Percentiles rank a stretch among this genome's conserved stretches.
These are phyloP conservation scores for Morone chrysops DNA, from an alignment of 2,113 vertebrate species.

Conservation along the genomic window DNA sequence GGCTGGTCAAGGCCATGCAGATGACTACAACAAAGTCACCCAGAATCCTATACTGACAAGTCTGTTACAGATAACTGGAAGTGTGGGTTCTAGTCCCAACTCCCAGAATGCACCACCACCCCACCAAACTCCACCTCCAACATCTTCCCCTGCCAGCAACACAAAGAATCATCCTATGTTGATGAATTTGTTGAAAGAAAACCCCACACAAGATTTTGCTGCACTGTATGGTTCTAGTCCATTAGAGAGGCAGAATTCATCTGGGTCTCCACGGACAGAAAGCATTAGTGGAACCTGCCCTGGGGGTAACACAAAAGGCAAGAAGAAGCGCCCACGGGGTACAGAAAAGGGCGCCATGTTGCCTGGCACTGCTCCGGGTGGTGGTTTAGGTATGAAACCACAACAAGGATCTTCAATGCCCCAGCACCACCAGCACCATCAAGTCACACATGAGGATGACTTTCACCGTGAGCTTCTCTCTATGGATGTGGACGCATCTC, in stretches of 20 bases:
- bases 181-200: conserved; percentile 99
- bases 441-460: conserved; percentile 94
- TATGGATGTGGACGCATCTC: conserved; percentile 96
- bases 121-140: conserved; percentile 95
- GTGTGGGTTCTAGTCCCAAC: conserved; percentile 94
- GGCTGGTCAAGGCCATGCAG: conserved; percentile 86
- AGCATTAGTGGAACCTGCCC: conserved; percentile 80
- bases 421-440: conserved; percentile 81
- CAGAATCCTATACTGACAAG: conserved; percentile 99
- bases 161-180: conserved; percentile 99
- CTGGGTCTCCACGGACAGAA: conserved; percentile 91
- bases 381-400: conserved; percentile 76
- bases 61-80: conserved; percentile 96
- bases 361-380: conserved; percentile 55
- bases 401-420: conserved; percentile 71
- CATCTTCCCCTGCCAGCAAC: conserved; percentile 97
- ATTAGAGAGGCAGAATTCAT: conserved; percentile 96
- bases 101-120: conserved; percentile 88
- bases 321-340: conserved; percentile 94
- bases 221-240: conserved; percentile 93
- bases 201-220: conserved; percentile 96
- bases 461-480: conserved; percentile 98
- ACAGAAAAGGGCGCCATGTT: conserved; percentile 85
- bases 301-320: conserved; percentile 84
- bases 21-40: conserved; percentile 98